Conservation (phyloP, 2,888 invertebrate species). For the Bembecia ichneumoniformis region DNA sequence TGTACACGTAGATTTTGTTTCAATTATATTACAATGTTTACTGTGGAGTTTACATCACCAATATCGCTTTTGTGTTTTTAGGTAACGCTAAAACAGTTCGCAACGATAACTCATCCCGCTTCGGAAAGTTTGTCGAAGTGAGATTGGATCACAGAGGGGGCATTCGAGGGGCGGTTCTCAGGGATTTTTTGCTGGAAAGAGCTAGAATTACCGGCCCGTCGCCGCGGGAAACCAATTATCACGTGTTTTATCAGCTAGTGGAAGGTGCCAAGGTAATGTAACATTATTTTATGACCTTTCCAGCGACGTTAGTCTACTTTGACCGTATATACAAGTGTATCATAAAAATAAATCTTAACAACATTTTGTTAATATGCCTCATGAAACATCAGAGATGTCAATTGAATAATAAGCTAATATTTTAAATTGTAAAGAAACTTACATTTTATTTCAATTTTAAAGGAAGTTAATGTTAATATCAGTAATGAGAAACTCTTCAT, state of each 20-base stretch:
- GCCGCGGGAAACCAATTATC: conserved; percentile 89
- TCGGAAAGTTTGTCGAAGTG: conserved; percentile 97
- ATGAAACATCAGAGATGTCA: no score
- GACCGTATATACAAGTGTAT: no score
- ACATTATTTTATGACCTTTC: background rate
- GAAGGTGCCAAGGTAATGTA: conserved; percentile 81
- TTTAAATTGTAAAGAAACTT: no score
- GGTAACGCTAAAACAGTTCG: conserved; percentile 94
- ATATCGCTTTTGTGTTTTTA: conserved; percentile 29
- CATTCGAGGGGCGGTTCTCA: conserved; percentile 92
- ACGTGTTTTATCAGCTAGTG: conserved; percentile 92
- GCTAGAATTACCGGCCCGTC: conserved; percentile 93
- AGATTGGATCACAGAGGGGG: conserved; percentile 90
- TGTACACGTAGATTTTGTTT: no score
- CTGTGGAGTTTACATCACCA: no score
- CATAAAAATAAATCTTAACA: no score
- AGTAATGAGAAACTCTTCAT: no score
- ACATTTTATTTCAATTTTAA: no score
- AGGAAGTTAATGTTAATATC: no score
- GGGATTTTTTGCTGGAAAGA: conserved; percentile 91
- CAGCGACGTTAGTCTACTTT: background rate
- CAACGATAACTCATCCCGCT: conserved; percentile 93
- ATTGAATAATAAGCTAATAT: no score
- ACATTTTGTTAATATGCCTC: no score
- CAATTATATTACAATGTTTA: no score